These are phyloP conservation scores for Drosophila azteca DNA, from an alignment of 1,140 invertebrate species.

Conservation along the genomic window DNA sequence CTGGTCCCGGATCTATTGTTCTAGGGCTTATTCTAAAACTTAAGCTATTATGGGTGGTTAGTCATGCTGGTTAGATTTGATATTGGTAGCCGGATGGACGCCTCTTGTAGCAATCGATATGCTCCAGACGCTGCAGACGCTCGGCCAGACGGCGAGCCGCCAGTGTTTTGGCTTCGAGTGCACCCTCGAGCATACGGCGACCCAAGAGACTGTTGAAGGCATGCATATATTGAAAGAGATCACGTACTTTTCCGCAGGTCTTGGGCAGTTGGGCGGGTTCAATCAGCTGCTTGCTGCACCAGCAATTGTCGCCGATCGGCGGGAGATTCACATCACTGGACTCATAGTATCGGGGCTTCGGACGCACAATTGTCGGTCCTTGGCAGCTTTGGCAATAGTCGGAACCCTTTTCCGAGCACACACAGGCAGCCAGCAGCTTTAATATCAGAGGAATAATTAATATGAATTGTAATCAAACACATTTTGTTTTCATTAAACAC, in stretches of 20 bases:
- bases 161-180: constrained; percentile 70
- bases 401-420: constrained; percentile 82
- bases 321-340: constrained; percentile 56
- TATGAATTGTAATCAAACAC: background rate
- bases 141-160: constrained; percentile 74
- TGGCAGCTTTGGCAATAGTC: constrained; percentile 71
- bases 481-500: background rate
- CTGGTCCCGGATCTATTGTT: background rate
- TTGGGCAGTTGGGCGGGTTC: constrained; percentile 77
- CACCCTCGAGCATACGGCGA: constrained; percentile 70
- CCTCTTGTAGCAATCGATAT: constrained; percentile 58
- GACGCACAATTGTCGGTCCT: constrained; percentile 56
- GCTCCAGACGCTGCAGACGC: constrained; percentile 66
- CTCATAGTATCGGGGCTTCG: constrained; percentile 60
- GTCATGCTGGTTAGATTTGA: constrained; percentile 32
- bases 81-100: constrained; percentile 34
- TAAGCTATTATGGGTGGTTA: constrained; percentile 13
- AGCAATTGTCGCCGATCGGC: constrained; percentile 78
- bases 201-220: constrained; percentile 73
- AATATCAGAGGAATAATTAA: background rate
- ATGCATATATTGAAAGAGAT: constrained; percentile 70
- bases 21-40: background rate
- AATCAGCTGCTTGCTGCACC: constrained; percentile 75
- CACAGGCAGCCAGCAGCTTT: constrained; percentile 63
- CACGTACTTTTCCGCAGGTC: constrained; percentile 80